Evolutionary conservation across 2,797 vertebrate genomes (phyloP), one percentile per base, ranked within the genome.

Genomic region (Ara ararauna): DNA sequence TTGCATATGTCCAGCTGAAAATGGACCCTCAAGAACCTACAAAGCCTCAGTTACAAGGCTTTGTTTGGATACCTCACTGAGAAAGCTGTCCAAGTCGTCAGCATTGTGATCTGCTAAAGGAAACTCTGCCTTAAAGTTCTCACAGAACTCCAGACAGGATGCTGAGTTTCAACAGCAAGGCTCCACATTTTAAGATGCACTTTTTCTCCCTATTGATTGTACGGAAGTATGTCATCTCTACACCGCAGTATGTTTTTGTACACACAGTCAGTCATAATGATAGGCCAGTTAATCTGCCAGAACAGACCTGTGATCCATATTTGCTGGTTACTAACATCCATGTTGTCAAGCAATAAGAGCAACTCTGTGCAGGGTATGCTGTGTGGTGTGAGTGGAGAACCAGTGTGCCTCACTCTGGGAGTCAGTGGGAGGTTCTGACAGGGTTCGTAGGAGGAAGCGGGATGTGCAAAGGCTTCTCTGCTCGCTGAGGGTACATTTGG

Each of bases 41-140:
- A 96, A 97, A 97, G 98, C 97, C 96, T 97, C 97, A 92, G 95
- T 94, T 97, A 94, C 94, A 93, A 97, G 98, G 96, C 97, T 97
- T 97, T 96, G 93, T 97, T 98, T 97, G 96, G 96, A 97, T 97
- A 98, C 97, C 97, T 98, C 98, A 97, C 95, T 98, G 96, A 84
- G 96, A 97, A 97, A 96, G 96, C 96, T 87, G 93, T 91, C 96
- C 96, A 96, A 96, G 95, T 95, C 94, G 92, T 96, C 96, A 97
- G 97, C 97, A 92, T 94, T 93, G 93, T 91, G 95, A 96, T 95
- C 96, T 87, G 80, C 97, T 97, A 95, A 81, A 95, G 94, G 97
- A 98, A 98, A 97, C 96, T 98, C 98, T 98, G 99, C 99, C 99
- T 99, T 99, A 99, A 97, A 98, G 98, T 97, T 98, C 97, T 97